phyloP scores from a whole-genome alignment of 2,113 vertebrate species.

The Pardalotus punctatus region DNA sequence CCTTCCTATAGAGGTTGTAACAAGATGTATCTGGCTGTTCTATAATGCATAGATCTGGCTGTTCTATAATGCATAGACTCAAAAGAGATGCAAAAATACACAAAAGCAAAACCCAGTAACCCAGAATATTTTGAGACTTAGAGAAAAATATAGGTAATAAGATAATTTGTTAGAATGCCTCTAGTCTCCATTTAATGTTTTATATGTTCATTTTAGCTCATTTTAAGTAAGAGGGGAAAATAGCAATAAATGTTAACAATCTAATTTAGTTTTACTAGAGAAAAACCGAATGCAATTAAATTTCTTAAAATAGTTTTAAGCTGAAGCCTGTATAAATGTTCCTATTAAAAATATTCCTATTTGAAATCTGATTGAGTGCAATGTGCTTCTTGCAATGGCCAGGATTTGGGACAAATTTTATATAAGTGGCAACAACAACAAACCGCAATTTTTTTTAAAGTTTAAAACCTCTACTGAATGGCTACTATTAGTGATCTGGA shows the following conservation, averaged over 20 bases:
- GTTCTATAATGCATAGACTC: neutral
- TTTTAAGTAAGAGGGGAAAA: constrained; percentile 36
- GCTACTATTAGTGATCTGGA: neutral
- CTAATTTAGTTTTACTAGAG: constrained; percentile 30
- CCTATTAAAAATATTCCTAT: neutral
- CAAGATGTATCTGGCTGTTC: rapidly evolving
- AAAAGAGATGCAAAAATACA: neutral
- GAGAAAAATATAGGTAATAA: neutral
- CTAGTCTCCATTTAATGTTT: neutral
- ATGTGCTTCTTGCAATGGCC: neutral
- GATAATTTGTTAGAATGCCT: constrained; percentile 14
- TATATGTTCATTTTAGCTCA: neutral
- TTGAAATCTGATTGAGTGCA: neutral
- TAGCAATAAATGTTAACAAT: constrained; percentile 40
- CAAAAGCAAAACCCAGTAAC: neutral
- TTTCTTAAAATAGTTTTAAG: constrained; percentile 29
- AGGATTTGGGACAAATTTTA: neutral
- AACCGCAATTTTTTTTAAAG: neutral
- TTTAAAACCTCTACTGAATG: neutral
- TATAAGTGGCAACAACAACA: neutral
- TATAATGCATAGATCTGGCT: rapidly evolving
- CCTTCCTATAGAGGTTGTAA: neutral
- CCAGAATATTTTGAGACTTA: neutral
- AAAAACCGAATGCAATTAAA: constrained; percentile 5
- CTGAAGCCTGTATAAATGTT: neutral